These are phyloP conservation scores for Lamproptera curius DNA, from an alignment of 2,888 invertebrate genomes.

Conservation along the genomic window DNA sequence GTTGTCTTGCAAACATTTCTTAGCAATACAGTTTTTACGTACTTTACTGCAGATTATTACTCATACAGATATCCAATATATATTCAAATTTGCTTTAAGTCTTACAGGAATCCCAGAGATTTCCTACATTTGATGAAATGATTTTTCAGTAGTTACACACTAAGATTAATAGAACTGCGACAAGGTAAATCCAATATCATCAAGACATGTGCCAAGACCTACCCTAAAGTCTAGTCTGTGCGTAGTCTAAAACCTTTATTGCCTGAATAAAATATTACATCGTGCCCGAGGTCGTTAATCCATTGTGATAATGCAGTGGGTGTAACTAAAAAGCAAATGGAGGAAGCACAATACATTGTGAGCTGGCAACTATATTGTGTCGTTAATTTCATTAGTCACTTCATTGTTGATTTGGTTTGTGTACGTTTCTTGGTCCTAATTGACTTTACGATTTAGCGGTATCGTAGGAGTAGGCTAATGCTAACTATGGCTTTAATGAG, in stretches of 20 bases:
- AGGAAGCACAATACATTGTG: constrained; percentile 43
- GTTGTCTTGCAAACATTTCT: too few relatives aligned
- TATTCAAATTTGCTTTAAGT: too few relatives aligned
- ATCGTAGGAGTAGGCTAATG: too few relatives aligned
- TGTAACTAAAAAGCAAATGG: constrained; percentile 35
- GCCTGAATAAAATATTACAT: constrained; percentile 45
- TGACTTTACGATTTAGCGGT: not conserved
- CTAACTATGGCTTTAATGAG: too few relatives aligned
- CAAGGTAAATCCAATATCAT: not conserved
- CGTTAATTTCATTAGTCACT: constrained; percentile 25
- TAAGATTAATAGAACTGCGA: not conserved
- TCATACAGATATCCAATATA: too few relatives aligned
- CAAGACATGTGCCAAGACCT: not conserved
- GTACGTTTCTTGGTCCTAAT: not conserved
- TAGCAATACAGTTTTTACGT: too few relatives aligned
- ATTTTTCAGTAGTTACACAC: too few relatives aligned
- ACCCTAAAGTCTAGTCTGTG: not conserved
- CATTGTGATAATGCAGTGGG: constrained; percentile 49
- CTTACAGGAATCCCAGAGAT: too few relatives aligned
- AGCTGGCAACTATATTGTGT: constrained; percentile 27
- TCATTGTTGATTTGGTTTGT: constrained; percentile 21
- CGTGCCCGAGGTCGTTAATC: constrained; percentile 59
- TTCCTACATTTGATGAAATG: too few relatives aligned
- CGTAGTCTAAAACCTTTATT: constrained; percentile 1
- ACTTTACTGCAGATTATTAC: too few relatives aligned